A percentile compares a stretch with the other conserved stretches of the same genome.
Conservation (phyloP, 2,113 vertebrate genomes). For the Ceyx cyanopectus region DNA sequence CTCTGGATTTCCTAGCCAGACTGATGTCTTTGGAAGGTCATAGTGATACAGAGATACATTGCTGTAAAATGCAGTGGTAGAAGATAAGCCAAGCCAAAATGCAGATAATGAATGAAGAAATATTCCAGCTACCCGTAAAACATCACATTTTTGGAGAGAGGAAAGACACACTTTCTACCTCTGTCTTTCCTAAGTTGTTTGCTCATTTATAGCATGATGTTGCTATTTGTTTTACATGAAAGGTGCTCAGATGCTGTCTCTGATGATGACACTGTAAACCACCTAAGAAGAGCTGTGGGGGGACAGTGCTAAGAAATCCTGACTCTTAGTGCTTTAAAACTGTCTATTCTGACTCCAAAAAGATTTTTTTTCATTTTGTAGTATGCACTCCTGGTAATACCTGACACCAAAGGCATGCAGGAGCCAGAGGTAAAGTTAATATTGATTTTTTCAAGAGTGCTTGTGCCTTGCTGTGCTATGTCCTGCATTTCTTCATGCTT, state of each 20-base stretch:
- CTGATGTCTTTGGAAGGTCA: constrained; percentile 64
- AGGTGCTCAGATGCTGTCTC: background rate
- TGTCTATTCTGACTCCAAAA: background rate
- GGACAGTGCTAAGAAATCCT: background rate
- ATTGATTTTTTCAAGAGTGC: background rate
- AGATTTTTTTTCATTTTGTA: background rate
- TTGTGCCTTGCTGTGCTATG: background rate
- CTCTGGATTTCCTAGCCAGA: constrained; percentile 62
- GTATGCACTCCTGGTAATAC: background rate
- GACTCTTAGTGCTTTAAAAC: background rate
- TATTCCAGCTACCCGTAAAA: constrained; percentile 42
- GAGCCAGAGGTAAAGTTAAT: background rate
- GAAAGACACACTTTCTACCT: background rate
- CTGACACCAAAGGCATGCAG: background rate
- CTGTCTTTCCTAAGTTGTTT: background rate
- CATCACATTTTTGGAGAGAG: background rate
- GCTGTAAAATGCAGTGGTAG: constrained; percentile 20
- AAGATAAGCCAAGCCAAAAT: constrained; percentile 34
- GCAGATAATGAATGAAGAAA: constrained; percentile 42
- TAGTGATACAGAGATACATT: constrained; percentile 40
- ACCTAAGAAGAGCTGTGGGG: background rate
- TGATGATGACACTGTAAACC: background rate
- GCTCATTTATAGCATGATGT: background rate
- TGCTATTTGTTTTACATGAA: background rate
- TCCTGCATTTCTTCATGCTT: background rate